Evolutionary conservation across 37 sponge, comb jelly and placozoan species (phyloP), one percentile per base, ranked within the genome.

Genomic region (Corticium candelabrum): DNA sequence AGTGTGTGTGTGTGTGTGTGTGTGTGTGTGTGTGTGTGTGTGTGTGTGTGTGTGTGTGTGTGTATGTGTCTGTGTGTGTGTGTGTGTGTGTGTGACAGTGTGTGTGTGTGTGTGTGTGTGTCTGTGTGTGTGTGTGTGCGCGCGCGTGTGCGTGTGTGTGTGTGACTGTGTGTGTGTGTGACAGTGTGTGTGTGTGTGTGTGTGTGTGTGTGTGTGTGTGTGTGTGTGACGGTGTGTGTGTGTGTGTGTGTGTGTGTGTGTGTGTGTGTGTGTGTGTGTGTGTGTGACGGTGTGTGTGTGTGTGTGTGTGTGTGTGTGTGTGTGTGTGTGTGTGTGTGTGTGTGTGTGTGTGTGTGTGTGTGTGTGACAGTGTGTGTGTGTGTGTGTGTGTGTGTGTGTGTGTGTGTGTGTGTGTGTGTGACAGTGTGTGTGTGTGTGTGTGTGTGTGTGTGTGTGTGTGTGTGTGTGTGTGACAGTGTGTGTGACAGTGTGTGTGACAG

Each of bases 391-490:
- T 21, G 1, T 32, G 1, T 2, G 7, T 37, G 75, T 37, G 73
- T 70, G 33, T 70, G 73, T 27, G 5, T 70, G 4, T 90, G 76
- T 90, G 90, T 75, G 43, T 68, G 30, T 0, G 74, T 67, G 87
- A 90, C 39, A 81, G 82, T 35, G 90, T 87, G 37, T 40, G 75
- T 36, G 50, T 90, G 15, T 84, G 74, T 39, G 67, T 86, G 7
- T 84, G 82, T 67, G 15, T 62, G 38, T 50, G 43, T 40, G 21
- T 35, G 41, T 11, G 43, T 15, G 43, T 50, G 2, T 4, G 21
- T 39, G 77, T 76, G 34, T 32, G 77, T 76, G 77, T 74, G 75
- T 35, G 37, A 33, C 38, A 33, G 37, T 74, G 75, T 74, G 75
- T 50, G 7, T n/a, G n/a, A n/a, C n/a, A n/a, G 62, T 50, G 62